Evolutionary conservation across 1,140 invertebrate genomes (phyloP), one percentile per base, ranked within the genome.

Genomic region (Tetramorium parvispinum): DNA sequence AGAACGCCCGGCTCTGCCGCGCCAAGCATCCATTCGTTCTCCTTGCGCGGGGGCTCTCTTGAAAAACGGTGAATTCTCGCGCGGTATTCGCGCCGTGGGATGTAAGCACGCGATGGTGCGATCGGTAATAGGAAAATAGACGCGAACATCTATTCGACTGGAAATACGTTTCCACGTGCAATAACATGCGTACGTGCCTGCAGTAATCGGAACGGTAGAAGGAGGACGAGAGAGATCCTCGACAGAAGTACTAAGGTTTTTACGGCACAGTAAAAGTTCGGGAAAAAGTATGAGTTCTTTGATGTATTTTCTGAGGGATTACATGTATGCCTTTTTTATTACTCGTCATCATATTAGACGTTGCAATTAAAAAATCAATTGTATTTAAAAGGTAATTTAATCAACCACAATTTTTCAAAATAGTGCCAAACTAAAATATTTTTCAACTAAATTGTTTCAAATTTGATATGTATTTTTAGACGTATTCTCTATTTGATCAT

Each of bases 41-140:
- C 21, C 18, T 32, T 16, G 24, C 40, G 24, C 24, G 24, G 3
- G 37, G 13, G 2, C 13, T 21, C 46, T 21, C 10, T 77, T 24
- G 21, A 76, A 59, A 59, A 43, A 59, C 24, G 53, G 37, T 2
- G 4, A 59, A 46, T 18, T 37, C 32, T 73, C 51, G 16, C 11
- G 11, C 32, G 32, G 40, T 49, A 68, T n/a, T 46, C 51, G 13
- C 65, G 40, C 27, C 32, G 10, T 18, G 13, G 16, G 8, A 49
- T 37, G 18, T 27, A 32, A 37, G 27, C 27, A 6, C 2, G 51
- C 73, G 53, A 59, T 11, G 71, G 32, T 55, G 11, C 51, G 53
- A 55, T 27, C 53, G 32, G 57, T 61, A 46, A 78, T 78, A 16
- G 53, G 51, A 68, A 79, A 79, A 79, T 66, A 66, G 61, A 79